Percentiles rank a stretch among this genome's conserved stretches.
Conservation (phyloP, 1,140 invertebrate species). For the Aphelenchoides fujianensis region DNA sequence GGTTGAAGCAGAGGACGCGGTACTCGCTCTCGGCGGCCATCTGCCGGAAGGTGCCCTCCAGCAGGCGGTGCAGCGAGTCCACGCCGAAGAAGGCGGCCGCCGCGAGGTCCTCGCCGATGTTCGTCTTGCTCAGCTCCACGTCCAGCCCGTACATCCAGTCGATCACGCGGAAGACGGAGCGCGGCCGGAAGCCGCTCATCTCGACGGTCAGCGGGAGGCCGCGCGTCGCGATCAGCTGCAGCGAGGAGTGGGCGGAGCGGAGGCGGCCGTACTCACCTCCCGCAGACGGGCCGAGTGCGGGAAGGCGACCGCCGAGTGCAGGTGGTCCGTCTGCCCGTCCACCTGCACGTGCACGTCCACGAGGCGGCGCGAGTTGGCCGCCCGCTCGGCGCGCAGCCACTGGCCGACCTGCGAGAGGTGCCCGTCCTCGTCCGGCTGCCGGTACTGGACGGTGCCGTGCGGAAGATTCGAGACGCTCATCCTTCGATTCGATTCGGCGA, state of each 20-base stretch:
- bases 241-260: background rate
- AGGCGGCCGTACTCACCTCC: background rate
- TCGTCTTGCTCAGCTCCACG: background rate
- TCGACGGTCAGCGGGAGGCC: background rate
- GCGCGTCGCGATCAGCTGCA: background rate
- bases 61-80: slow-evolving; percentile 14
- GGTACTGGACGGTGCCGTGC: background rate
- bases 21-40: background rate
- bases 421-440: background rate
- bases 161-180: slow-evolving; percentile 17
- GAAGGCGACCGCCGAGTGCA: background rate
- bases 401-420: background rate
- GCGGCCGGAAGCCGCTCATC: background rate
- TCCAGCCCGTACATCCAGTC: slow-evolving; percentile 16
- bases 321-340: background rate
- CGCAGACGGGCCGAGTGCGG: background rate
- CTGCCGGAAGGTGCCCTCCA: slow-evolving; percentile 10
- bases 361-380: background rate
- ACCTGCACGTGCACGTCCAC: background rate
- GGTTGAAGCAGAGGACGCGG: slow-evolving; percentile 14
- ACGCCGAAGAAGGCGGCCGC: slow-evolving; percentile 5
- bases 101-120: slow-evolving; percentile 7
- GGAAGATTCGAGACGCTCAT: background rate
- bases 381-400: background rate
- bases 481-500: too few species aligned